phyloP scores from a whole-genome alignment of 2,888 invertebrate genomes.

The Noctuana brunneofusca region DNA sequence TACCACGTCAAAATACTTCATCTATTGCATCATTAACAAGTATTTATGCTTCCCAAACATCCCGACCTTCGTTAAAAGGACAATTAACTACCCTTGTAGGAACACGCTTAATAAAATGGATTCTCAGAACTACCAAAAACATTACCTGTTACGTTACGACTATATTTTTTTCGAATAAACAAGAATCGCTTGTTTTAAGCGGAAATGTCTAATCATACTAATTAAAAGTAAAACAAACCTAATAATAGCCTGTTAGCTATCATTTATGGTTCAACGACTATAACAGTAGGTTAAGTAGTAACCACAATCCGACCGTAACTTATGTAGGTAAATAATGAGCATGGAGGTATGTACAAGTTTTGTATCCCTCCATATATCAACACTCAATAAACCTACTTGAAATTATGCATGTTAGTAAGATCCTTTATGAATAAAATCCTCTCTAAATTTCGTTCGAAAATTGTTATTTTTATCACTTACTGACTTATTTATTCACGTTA shows the following conservation, averaged over 20 bases:
- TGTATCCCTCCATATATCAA: no score
- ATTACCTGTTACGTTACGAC: conserved; percentile 26
- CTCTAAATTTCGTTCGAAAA: no score
- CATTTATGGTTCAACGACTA: conserved; percentile 58
- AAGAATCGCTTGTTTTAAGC: conserved; percentile 48
- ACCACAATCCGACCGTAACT: no score
- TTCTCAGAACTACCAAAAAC: conserved; percentile 28
- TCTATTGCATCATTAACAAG: conserved; percentile 20
- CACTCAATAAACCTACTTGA: no score
- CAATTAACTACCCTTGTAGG: conserved; percentile 23
- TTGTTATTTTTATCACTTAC: no score
- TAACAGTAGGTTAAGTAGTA: conserved; percentile 13
- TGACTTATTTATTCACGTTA: no score
- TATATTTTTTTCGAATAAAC: conserved; percentile 40
- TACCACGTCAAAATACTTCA: conserved; percentile 15
- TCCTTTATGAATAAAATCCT: no score
- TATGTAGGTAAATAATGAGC: no score
- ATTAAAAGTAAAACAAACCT: conserved; percentile 59
- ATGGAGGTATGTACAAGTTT: no score
- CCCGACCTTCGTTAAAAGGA: conserved; percentile 29
- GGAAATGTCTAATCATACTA: conserved; percentile 68
- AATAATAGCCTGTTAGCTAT: conserved; percentile 61
- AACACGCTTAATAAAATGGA: conserved; percentile 32
- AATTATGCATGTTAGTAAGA: no score
- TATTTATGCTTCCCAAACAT: conserved; percentile 23